A percentile compares a stretch with the other conserved stretches of the same genome.
These are phyloP conservation scores for Andricus grossulariae DNA, from an alignment of 1,140 invertebrate genomes.

Conservation along the genomic window DNA sequence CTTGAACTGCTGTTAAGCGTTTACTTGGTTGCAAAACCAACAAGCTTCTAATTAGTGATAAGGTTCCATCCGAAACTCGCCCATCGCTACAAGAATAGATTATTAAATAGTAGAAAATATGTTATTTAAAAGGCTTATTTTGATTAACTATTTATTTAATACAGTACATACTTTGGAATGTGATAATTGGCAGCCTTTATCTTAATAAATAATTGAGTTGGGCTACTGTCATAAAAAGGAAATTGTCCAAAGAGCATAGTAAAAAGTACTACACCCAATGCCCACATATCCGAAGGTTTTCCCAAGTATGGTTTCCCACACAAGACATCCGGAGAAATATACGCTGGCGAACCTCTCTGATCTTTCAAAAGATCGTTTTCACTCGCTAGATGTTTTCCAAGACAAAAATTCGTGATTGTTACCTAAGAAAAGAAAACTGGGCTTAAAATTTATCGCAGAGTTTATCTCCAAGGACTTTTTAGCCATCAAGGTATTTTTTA, in stretches of 20 bases:
- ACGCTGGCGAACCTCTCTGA: slow-evolving; percentile 89
- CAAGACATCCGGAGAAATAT: slow-evolving; percentile 90
- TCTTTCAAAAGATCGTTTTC: slow-evolving; percentile 85
- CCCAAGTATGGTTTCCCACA: slow-evolving; percentile 85
- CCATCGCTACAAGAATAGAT: slow-evolving; percentile 74
- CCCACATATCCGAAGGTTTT: slow-evolving; percentile 93
- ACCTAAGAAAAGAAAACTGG: slow-evolving; percentile 71
- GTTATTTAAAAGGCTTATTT: slow-evolving; percentile 14
- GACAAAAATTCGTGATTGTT: slow-evolving; percentile 88
- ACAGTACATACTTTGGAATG: slow-evolving; percentile 79
- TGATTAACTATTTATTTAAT: slow-evolving; percentile 27
- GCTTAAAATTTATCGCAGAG: slow-evolving; percentile 27
- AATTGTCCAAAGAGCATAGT: slow-evolving; percentile 93
- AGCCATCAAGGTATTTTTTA: slow-evolving; percentile 15
- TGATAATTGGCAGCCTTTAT: slow-evolving; percentile 83
- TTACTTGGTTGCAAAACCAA: slow-evolving; percentile 78
- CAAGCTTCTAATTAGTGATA: slow-evolving; percentile 77
- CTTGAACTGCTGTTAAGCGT: slow-evolving; percentile 79
- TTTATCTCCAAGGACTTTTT: not conserved
- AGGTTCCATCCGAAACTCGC: slow-evolving; percentile 77
- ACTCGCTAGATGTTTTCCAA: slow-evolving; percentile 86
- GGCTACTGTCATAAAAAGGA: slow-evolving; percentile 88
- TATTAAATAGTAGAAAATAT: slow-evolving; percentile 30
- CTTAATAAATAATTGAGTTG: slow-evolving; percentile 87
- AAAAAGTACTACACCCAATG: slow-evolving; percentile 87